These are phyloP conservation scores for Lamprotornis superbus DNA, from an alignment of 2,113 vertebrate genomes.

Conservation along the genomic window DNA sequence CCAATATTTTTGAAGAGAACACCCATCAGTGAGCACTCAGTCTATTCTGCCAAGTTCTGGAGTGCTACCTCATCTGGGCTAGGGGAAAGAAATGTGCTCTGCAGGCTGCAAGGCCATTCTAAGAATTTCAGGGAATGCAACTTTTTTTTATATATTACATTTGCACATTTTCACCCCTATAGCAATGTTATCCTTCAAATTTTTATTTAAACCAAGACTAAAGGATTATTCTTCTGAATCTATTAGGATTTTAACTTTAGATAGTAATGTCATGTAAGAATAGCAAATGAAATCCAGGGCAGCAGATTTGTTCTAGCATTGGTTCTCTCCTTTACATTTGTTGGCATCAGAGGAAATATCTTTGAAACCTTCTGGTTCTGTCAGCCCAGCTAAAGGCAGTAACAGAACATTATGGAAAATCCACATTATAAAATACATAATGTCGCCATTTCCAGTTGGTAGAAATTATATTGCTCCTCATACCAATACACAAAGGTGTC, in stretches of 20 bases:
- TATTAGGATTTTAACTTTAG: background rate
- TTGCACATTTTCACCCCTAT: background rate
- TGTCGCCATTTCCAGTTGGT: background rate
- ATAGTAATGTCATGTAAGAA: background rate
- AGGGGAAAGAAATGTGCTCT: background rate
- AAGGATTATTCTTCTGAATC: background rate
- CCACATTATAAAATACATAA: background rate
- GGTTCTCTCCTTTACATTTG: background rate
- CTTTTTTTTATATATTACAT: background rate
- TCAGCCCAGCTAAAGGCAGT: background rate
- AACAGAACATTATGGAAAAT: background rate
- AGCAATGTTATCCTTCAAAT: background rate
- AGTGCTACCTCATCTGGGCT: background rate
- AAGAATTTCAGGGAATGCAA: background rate
- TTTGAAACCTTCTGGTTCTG: background rate
- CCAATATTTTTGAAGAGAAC: background rate
- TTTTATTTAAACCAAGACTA: background rate
- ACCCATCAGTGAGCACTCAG: background rate
- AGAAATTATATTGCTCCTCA: background rate
- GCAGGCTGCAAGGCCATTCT: background rate
- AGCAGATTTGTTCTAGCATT: background rate
- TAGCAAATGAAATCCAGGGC: background rate
- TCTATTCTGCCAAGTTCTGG: background rate
- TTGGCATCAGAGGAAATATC: background rate
- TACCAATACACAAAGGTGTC: background rate